These are phyloP conservation scores for Agriopis leucophaearia DNA, from an alignment of 2,888 invertebrate species.

Conservation along the genomic window DNA sequence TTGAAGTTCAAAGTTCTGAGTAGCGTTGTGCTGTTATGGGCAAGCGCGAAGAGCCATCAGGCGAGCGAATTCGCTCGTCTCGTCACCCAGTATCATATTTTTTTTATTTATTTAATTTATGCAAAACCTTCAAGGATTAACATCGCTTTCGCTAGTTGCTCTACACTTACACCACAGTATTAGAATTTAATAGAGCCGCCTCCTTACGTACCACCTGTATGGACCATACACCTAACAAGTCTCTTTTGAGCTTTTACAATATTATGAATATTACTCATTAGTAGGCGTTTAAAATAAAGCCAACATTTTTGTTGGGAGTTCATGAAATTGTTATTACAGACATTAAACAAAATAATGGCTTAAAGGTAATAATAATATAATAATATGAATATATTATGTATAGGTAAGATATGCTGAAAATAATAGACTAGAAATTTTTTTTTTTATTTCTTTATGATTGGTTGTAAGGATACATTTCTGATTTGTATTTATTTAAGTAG, in stretches of 20 bases:
- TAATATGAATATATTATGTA: too few species aligned
- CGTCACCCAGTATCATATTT: not conserved
- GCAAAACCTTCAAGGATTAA: not conserved
- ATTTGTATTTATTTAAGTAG: too few species aligned
- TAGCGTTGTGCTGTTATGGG: too few species aligned
- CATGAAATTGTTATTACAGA: not conserved
- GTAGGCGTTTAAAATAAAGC: slow-evolving; percentile 69
- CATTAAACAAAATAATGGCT: too few species aligned
- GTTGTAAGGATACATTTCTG: too few species aligned
- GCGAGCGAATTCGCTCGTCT: too few species aligned
- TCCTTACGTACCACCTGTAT: slow-evolving; percentile 73
- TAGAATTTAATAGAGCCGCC: slow-evolving; percentile 83
- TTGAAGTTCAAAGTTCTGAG: too few species aligned
- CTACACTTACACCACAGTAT: slow-evolving; percentile 61
- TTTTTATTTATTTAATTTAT: not conserved
- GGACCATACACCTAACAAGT: slow-evolving; percentile 74
- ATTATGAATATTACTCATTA: slow-evolving; percentile 85
- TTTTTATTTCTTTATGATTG: too few species aligned
- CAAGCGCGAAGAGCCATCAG: too few species aligned
- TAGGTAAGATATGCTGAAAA: too few species aligned
- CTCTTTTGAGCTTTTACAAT: slow-evolving; percentile 75
- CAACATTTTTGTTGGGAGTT: slow-evolving; percentile 36
- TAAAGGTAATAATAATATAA: not conserved
- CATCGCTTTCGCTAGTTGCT: slow-evolving; percentile 44
- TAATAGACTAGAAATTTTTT: too few species aligned